Percentiles rank a stretch among this genome's conserved stretches.
These are phyloP conservation scores for Saccostrea glomerata DNA, from an alignment of 1,140 invertebrate species.

Conservation along the genomic window DNA sequence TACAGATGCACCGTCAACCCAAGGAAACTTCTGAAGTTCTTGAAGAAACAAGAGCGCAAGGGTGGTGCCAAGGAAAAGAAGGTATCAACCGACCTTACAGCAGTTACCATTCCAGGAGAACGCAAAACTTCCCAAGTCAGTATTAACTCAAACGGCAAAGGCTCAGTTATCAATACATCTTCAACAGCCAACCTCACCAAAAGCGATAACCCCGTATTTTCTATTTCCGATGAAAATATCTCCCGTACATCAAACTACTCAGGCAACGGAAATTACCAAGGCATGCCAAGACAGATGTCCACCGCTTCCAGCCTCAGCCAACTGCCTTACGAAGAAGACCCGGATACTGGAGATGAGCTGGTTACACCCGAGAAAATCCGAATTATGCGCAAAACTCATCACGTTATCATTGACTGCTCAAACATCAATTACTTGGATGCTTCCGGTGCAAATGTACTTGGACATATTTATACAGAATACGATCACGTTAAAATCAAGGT, in stretches of 20 bases:
- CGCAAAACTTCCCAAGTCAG: slow-evolving; percentile 50
- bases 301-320: slow-evolving; percentile 60
- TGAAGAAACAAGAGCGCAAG: slow-evolving; percentile 71
- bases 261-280: not conserved
- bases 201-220: slow-evolving; percentile 61
- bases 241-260: slow-evolving; percentile 42
- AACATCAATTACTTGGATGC: slow-evolving; percentile 78
- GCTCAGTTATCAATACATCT: slow-evolving; percentile 8
- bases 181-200: slow-evolving; percentile 52
- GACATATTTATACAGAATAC: slow-evolving; percentile 73
- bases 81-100: slow-evolving; percentile 21
- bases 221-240: slow-evolving; percentile 55
- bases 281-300: slow-evolving; percentile 46
- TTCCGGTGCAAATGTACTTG: slow-evolving; percentile 78
- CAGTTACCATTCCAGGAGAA: slow-evolving; percentile 41
- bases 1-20: slow-evolving; percentile 72
- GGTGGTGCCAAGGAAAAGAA: slow-evolving; percentile 50
- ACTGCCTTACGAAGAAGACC: slow-evolving; percentile 69
- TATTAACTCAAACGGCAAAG: slow-evolving; percentile 43
- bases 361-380: slow-evolving; percentile 70
- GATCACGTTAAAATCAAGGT: slow-evolving; percentile 72
- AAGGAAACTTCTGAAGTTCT: slow-evolving; percentile 69
- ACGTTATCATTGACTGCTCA: slow-evolving; percentile 78
- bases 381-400: slow-evolving; percentile 70
- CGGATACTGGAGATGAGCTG: slow-evolving; percentile 69